A percentile compares a stretch with the other conserved stretches of the same genome.
These are phyloP conservation scores for Drosophila rufa DNA, from an alignment of 1,140 invertebrate species.

Conservation along the genomic window DNA sequence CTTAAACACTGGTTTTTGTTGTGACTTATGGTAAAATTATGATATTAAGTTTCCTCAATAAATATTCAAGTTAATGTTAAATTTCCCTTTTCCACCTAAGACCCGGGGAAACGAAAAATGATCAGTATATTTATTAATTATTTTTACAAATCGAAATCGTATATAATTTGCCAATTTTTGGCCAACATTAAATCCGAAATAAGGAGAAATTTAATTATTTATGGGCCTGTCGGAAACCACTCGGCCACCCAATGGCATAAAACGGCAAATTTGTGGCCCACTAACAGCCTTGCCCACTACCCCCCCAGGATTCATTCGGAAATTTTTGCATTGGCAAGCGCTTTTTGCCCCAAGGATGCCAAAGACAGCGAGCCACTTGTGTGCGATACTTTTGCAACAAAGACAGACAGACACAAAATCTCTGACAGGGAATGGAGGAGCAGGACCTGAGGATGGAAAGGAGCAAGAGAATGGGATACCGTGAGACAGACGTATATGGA, in stretches of 20 bases:
- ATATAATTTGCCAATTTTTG: conserved; percentile 16
- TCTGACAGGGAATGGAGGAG: neutral
- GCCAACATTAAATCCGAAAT: conserved; percentile 30
- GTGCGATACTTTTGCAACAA: conserved; percentile 60
- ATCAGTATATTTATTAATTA: neutral
- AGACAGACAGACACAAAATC: conserved; percentile 39
- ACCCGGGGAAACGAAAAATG: too few species aligned
- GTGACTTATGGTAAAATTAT: neutral
- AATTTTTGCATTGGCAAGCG: conserved; percentile 59
- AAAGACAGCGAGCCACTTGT: conserved; percentile 42
- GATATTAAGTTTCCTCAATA: too few species aligned
- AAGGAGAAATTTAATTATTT: conserved; percentile 40
- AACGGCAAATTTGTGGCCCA: conserved; percentile 62
- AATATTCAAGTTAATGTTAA: too few species aligned
- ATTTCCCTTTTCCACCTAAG: too few species aligned
- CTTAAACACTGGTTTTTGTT: neutral
- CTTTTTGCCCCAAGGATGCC: conserved; percentile 26
- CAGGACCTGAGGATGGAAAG: neutral
- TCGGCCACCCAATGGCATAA: conserved; percentile 61
- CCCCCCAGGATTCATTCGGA: conserved; percentile 24
- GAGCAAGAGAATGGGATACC: conserved; percentile 21
- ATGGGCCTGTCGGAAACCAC: conserved; percentile 12
- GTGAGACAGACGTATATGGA: conserved; percentile 54
- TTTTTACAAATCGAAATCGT: neutral
- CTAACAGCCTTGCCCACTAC: neutral